Percentiles rank a stretch among this genome's conserved stretches.
These are phyloP conservation scores for Yasuhikotakia modesta DNA, from an alignment of 2,797 vertebrate genomes.

Conservation along the genomic window DNA sequence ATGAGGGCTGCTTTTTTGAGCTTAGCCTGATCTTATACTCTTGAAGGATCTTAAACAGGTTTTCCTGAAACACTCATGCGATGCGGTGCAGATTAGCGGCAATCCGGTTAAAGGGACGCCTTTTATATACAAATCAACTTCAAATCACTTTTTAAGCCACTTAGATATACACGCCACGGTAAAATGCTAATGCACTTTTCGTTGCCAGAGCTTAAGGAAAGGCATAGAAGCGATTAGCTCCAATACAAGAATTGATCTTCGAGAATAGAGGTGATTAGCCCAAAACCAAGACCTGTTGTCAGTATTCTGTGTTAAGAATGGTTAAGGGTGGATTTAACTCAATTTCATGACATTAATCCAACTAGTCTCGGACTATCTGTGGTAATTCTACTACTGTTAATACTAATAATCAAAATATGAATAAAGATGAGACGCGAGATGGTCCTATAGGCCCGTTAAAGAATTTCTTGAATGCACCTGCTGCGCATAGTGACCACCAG, in stretches of 20 bases:
- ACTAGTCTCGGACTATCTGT: constrained; percentile 23
- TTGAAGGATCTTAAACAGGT: constrained; percentile 83
- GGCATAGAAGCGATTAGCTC: constrained; percentile 75
- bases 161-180: constrained; percentile 85
- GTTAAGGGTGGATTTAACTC: constrained; percentile 78
- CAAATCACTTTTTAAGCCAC: constrained; percentile 91
- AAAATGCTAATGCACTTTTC: constrained; percentile 88
- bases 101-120: constrained; percentile 87
- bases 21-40: constrained; percentile 69
- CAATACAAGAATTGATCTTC: constrained; percentile 46
- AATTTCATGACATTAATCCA: constrained; percentile 73
- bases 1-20: constrained; percentile 77
- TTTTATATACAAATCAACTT: constrained; percentile 93
- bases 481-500: constrained; percentile 39
- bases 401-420: constrained; percentile 32
- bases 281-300: constrained; percentile 74
- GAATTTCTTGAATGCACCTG: constrained; percentile 35
- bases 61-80: constrained; percentile 86
- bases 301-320: constrained; percentile 72
- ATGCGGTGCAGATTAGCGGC: constrained; percentile 85
- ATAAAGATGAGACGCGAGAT: constrained; percentile 28
- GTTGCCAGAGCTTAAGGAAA: constrained; percentile 80
- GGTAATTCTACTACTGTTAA: constrained; percentile 41
- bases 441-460: not conserved
- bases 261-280: constrained; percentile 43